Base-by-base conservation (phyloP, 2,113 vertebrate species). In the Gobiocypris rarus region DNA sequence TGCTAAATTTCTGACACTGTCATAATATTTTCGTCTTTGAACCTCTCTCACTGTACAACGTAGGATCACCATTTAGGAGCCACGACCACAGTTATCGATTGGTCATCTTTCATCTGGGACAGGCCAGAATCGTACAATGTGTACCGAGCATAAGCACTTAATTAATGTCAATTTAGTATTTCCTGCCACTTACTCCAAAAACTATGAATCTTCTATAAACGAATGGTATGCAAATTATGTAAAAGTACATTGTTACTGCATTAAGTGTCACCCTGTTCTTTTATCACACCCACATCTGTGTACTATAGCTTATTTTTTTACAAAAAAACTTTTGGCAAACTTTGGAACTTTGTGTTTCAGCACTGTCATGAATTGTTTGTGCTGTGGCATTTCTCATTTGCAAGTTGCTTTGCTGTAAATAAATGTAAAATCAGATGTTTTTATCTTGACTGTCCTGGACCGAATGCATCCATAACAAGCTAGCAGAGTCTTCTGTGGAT, bases 401-500 rank as follows among this genome's bases (percentile, higher is more conserved):
- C 73, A 34, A 34, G 17, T 31, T 19, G 8, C 9, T 69, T 54
- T 54, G 26, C 9, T 75, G 45, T 75, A 75, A 54, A 54, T 54
- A 38, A 56, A 11, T 22, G 52, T 54, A 75, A 13, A 75, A 31
- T 9, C 8, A 31, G 34, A 41, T 38, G 4, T 70, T 9, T 69
- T 38, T 70, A 10, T 22, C 67, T 22, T 11, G 17, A 22, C 65
- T 69, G 65, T 69, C 65, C 34, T 41, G 34, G 34, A 10, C 19
- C 10, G 19, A 70, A 70, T 41, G 19, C 67, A 70, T 70, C 19
- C 41, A 70, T 70, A 70, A 70, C 67, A 70, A 41, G 34, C 67
- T 41, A 69, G 63, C 31, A 67, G 22, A 48, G 71, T 74, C 71
- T 74, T 48, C 43, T 52, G 43, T 74, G 7, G 43, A 74, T 28